Conservation (phyloP, 2,797 vertebrate species). For the Coregonus ussuriensis region DNA sequence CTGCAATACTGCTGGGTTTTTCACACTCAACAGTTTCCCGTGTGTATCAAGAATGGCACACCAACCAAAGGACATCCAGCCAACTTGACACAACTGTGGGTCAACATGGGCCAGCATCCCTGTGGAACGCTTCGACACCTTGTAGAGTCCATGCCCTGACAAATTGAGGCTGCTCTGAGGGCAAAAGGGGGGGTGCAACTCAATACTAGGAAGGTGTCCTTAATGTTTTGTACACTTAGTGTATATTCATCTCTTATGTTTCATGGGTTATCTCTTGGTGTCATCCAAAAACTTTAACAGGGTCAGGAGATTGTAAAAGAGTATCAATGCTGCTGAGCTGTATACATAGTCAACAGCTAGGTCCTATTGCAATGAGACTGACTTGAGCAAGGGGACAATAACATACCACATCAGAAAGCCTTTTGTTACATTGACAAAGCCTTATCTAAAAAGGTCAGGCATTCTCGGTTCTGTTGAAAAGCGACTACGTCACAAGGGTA, state of each 20-base stretch:
- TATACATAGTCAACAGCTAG: conserved; percentile 41
- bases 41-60: no score
- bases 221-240: no score
- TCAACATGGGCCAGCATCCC: no score
- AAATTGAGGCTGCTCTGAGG: no score
- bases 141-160: no score
- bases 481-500: conserved; percentile 58
- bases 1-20: no score
- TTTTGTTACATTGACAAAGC: conserved; percentile 70
- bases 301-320: neutral
- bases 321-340: conserved; percentile 33
- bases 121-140: no score
- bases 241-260: neutral
- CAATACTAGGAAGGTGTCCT: neutral
- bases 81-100: no score
- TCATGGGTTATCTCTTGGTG: conserved; percentile 22
- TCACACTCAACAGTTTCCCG: no score
- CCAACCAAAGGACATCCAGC: no score
- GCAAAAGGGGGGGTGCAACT: neutral
- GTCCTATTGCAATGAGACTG: conserved; percentile 47
- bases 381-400: conserved; percentile 38
- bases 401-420: conserved; percentile 62
- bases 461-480: conserved; percentile 56
- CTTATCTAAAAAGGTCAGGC: conserved; percentile 73
- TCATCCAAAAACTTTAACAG: conserved; percentile 28